phyloP scores from a whole-genome alignment of 2,797 vertebrate species.

The Mycteria americana region DNA sequence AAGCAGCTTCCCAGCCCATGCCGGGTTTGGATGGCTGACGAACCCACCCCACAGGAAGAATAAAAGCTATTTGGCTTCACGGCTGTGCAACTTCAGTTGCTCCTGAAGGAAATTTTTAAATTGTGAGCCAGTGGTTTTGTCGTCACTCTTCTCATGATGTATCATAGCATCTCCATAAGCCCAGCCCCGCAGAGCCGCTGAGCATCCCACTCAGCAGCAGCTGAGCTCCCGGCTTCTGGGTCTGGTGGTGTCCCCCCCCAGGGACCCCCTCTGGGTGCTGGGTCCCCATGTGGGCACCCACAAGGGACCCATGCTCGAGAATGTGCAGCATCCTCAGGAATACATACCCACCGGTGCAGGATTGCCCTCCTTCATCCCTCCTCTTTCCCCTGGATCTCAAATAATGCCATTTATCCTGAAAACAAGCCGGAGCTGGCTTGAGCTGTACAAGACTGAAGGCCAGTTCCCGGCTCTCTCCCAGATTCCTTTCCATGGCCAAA shows the following conservation, averaged over 20 bases:
- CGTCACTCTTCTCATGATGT: rapidly evolving
- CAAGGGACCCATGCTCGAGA: rapidly evolving
- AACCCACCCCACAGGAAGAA: neutral
- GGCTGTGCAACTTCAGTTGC: neutral
- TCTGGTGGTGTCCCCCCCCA: neutral
- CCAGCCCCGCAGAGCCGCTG: rapidly evolving
- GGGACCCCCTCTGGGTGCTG: rapidly evolving
- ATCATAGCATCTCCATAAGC: neutral
- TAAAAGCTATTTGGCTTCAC: neutral
- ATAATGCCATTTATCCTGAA: neutral
- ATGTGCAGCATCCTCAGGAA: neutral
- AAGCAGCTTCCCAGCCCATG: neutral
- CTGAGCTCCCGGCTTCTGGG: rapidly evolving
- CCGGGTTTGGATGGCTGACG: neutral
- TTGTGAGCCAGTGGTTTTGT: rapidly evolving
- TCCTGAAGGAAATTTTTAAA: neutral
- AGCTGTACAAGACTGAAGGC: neutral
- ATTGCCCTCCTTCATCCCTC: neutral
- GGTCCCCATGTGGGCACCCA: neutral
- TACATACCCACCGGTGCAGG: rapidly evolving
- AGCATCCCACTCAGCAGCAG: neutral
- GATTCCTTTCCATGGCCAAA: neutral
- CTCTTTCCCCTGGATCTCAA: neutral
- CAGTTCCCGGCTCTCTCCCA: neutral
- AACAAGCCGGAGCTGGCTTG: neutral